phyloP scores from a whole-genome alignment of 2,888 invertebrate genomes.

The Masnerella sp. region DNA sequence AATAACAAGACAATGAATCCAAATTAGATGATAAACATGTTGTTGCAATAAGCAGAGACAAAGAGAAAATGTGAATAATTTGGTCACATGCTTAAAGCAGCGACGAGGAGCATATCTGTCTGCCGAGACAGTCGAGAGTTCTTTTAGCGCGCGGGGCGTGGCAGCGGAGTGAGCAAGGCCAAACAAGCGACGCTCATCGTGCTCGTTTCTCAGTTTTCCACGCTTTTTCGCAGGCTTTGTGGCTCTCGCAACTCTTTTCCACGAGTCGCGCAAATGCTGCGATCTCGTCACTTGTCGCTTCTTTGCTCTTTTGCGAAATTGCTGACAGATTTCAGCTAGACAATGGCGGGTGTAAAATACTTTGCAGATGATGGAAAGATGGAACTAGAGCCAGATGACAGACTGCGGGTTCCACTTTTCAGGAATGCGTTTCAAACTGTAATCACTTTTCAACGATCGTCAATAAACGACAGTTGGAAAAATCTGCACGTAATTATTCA shows the following conservation, averaged over 20 bases:
- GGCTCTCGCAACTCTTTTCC: constrained; percentile 13
- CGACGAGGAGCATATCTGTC: constrained; percentile 2
- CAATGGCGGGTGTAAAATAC: constrained; percentile 27
- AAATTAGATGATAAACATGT: too few species aligned
- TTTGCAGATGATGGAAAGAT: too few species aligned
- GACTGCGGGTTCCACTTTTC: too few species aligned
- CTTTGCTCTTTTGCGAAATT: constrained; percentile 27
- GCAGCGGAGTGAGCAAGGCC: constrained; percentile 26
- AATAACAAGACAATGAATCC: too few species aligned
- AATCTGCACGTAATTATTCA: too few species aligned
- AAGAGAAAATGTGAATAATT: too few species aligned
- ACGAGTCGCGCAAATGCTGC: constrained; percentile 12
- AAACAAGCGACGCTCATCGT: constrained; percentile 32
- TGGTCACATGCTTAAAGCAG: background rate
- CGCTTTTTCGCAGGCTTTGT: constrained; percentile 30
- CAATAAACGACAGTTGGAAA: too few species aligned
- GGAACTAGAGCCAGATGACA: too few species aligned
- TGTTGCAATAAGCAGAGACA: too few species aligned
- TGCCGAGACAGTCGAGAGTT: constrained; percentile 14
- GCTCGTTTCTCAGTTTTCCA: constrained; percentile 34
- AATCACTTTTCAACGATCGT: too few species aligned
- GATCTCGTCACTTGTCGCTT: constrained; percentile 14
- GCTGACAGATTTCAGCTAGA: constrained; percentile 31
- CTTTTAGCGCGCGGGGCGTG: constrained; percentile 24
- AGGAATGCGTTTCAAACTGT: too few species aligned